Base-by-base conservation (phyloP, 2,888 invertebrate species). In the Lamellibrachia columna region DNA sequence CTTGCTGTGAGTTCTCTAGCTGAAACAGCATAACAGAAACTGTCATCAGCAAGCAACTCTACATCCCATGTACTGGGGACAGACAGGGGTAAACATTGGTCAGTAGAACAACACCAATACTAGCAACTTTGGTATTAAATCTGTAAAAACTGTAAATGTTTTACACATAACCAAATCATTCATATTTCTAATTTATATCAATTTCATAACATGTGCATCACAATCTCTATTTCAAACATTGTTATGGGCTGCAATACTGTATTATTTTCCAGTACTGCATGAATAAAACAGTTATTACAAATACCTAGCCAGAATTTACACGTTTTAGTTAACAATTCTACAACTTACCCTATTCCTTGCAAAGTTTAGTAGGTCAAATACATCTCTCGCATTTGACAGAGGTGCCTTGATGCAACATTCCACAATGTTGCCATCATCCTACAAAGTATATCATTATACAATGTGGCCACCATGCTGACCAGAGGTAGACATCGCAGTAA, bases 351-450 rank as follows among this genome's bases (percentile, higher is more conserved):
- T 94, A 53, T 94, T 93, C 92, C 94, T 95, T 91, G 95, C 95
- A 92, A 95, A 95, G 11, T 93, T 91, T 91, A 95, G 94, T 7
- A 95, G 93, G 90, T 94, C 94, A 93, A 95, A 93, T 22, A 95
- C 95, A 55, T 94, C 94, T 3, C 93, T 91, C 55, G 95, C 94
- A 0, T 94, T 94, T 7, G 95, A 95, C 6, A 95, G 93, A 28
- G 95, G 94, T 28, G 95, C 95, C 52, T 93, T 94, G 92, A 95
- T 94, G 92, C 95, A 95, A 60, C 93, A 94, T 60, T 95, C 95
- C 11, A 94, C 94, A 28, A 95, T 93, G 92, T 94, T 93, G 1
- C 93, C 58, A 90, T 95, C 94, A 93, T 96, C 95, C 92, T 92
- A 53, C 75, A 75, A 75, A 60, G 60, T 60, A 60, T 22, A 60